Base-by-base conservation (phyloP, 2,797 vertebrate species). In the Pangasius djambal region DNA sequence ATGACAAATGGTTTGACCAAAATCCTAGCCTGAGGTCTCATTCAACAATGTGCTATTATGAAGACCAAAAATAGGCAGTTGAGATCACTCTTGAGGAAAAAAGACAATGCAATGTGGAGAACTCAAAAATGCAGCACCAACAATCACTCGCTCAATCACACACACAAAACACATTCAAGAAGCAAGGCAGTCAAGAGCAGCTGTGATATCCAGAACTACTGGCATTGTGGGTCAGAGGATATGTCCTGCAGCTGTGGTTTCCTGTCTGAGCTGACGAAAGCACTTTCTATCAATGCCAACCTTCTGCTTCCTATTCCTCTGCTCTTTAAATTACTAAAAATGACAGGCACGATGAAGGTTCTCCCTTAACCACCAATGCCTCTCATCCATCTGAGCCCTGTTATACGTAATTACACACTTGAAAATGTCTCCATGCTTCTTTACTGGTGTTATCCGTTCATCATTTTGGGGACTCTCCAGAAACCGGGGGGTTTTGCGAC, bases 221-320 rank as follows among this genome's bases (percentile, higher is more conserved):
- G 92, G 91, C 95, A 92, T 93, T 95, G 91, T 90, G 93, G 92
- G 95, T 94, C 94, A 94, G 91, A 94, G 93, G 94, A 95, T 94
- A 95, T 90, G 92, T 94, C 92, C 93, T 93, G 93, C 96, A 96
- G 96, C 95, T 96, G 96, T 93, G 94, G 92, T 94, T 96, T 96
- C 95, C 96, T 94, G 94, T 95, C 94, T 89, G 83, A 88, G 92
- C 91, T 94, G 95, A 95, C 90, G 91, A 96, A 95, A 95, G 94
- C 92, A 93, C 91, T 92, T 90, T 94, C 91, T 94, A 93, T 95
- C 94, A 94, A 89, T 92, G 92, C 91, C 92, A 90, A 86, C 92
- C 93, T 93, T 91, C 92, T 93, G 92, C 91, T 88, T 84, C 93
- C 91, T 93, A 92, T 91, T 91, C 92, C 90, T 89, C 91, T 90